Evolutionary conservation across 2,797 vertebrate species (phyloP).

Genomic region (Myripristis murdjan): DNA sequence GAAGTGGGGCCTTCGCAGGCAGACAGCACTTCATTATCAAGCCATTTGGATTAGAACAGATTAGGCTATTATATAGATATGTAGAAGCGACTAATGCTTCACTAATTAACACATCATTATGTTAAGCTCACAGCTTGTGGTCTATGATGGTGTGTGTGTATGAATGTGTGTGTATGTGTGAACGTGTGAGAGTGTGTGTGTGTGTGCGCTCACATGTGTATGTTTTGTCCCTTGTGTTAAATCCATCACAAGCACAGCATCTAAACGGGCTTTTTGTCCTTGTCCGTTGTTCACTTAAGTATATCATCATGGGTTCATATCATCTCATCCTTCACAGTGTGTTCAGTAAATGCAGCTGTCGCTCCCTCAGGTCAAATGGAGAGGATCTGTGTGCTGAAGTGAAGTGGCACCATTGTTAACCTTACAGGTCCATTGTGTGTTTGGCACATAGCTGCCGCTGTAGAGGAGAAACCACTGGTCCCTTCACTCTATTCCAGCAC

Average conservation of each 20-base stretch:
- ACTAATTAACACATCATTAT: slow-evolving; percentile 69
- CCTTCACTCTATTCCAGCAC: slow-evolving; percentile 78
- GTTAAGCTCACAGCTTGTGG: slow-evolving; percentile 39
- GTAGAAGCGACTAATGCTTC: slow-evolving; percentile 59
- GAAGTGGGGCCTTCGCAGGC: slow-evolving; percentile 41
- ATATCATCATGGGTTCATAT: too few relatives aligned
- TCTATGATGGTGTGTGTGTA: slow-evolving; percentile 16
- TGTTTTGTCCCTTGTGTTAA: neutral
- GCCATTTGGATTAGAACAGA: slow-evolving; percentile 72
- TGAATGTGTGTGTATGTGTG: neutral
- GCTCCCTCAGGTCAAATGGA: slow-evolving; percentile 39
- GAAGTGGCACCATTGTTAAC: slow-evolving; percentile 51
- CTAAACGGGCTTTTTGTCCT: slow-evolving; percentile 1
- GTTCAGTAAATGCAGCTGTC: slow-evolving; percentile 10
- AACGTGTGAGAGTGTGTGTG: neutral
- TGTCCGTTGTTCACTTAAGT: slow-evolving; percentile 37
- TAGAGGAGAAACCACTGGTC: slow-evolving; percentile 70
- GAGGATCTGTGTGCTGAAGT: slow-evolving; percentile 56
- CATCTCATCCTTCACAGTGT: slow-evolving; percentile 29
- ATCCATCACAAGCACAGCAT: slow-evolving; percentile 11
- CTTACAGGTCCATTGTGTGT: slow-evolving; percentile 58
- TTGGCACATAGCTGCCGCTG: slow-evolving; percentile 61
- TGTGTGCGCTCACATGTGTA: neutral
- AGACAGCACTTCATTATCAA: slow-evolving; percentile 62
- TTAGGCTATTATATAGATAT: slow-evolving; percentile 65